Conservation (phyloP, 2,888 invertebrate genomes). For the Euphydryas editha region DNA sequence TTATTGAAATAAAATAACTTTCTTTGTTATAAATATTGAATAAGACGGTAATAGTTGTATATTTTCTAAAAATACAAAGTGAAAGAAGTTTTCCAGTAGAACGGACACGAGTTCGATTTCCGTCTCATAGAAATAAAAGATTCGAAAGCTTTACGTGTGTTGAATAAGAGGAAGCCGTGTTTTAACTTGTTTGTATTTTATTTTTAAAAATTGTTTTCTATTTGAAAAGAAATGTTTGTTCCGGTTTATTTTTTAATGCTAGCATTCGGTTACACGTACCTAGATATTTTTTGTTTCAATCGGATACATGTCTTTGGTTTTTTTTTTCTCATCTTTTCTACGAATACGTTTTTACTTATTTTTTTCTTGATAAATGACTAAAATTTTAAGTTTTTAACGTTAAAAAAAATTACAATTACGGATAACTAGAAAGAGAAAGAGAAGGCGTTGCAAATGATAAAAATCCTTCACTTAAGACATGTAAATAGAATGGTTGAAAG, state of each 20-base stretch:
- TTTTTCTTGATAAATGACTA: no score
- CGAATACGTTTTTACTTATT: no score
- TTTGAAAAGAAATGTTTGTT: not conserved
- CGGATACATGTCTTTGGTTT: no score
- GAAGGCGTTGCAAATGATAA: no score
- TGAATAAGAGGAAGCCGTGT: not conserved
- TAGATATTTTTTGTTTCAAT: not conserved
- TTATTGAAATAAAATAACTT: no score
- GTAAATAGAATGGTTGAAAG: no score
- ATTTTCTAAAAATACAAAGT: not conserved
- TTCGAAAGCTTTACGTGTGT: not conserved
- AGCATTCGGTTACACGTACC: not conserved
- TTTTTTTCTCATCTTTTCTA: not conserved
- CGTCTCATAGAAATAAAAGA: constrained; percentile 1
- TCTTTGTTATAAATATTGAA: not conserved
- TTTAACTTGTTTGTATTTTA: not conserved
- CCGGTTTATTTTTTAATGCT: not conserved
- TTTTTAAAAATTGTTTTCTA: not conserved
- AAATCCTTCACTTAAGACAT: not conserved
- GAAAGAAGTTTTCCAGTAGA: not conserved
- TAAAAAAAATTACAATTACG: no score
- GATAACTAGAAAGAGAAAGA: no score
- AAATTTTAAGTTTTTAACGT: no score
- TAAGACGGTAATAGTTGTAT: not conserved
- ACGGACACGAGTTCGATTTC: not conserved